A percentile compares a stretch with the other conserved stretches of the same genome.
phyloP scores from a whole-genome alignment of 2,797 vertebrate genomes.

The Tokudaia muenninki region DNA sequence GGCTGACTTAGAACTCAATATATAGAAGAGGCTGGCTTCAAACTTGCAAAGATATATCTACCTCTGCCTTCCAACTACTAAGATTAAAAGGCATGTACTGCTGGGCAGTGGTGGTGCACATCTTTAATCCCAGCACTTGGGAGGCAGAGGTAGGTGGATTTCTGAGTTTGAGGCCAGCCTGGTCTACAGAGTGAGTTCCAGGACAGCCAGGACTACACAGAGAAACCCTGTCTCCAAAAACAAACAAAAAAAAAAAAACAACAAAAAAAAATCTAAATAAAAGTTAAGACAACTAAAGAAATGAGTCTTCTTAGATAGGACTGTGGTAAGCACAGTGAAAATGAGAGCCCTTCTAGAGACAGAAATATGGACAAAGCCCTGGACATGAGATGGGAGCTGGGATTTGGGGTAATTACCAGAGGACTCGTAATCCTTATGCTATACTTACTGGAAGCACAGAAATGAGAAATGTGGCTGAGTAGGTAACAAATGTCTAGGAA shows the following conservation, averaged over 20 bases:
- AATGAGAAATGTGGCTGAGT: not conserved
- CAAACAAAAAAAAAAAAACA: too few species aligned
- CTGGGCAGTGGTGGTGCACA: too few species aligned
- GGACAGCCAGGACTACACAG: too few species aligned
- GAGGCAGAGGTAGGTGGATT: too few species aligned
- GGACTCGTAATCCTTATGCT: not conserved
- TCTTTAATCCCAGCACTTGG: too few species aligned
- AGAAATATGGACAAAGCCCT: not conserved
- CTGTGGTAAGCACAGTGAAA: not conserved
- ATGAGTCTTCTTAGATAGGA: not conserved
- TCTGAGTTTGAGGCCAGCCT: too few species aligned
- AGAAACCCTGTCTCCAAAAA: too few species aligned
- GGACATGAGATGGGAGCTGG: not conserved
- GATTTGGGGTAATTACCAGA: not conserved
- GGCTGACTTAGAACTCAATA: not conserved
- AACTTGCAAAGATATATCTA: not conserved
- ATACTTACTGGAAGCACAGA: not conserved
- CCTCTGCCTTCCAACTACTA: not conserved
- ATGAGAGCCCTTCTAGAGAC: not conserved
- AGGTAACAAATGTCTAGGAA: not conserved
- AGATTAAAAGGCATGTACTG: not conserved
- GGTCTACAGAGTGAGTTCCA: too few species aligned
- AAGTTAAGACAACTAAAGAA: conserved; percentile 3
- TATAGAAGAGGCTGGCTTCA: not conserved
- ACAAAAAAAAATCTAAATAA: not conserved